phyloP scores from a whole-genome alignment of 2,888 invertebrate genomes.

The Ashinkailepas kermadecensis region DNA sequence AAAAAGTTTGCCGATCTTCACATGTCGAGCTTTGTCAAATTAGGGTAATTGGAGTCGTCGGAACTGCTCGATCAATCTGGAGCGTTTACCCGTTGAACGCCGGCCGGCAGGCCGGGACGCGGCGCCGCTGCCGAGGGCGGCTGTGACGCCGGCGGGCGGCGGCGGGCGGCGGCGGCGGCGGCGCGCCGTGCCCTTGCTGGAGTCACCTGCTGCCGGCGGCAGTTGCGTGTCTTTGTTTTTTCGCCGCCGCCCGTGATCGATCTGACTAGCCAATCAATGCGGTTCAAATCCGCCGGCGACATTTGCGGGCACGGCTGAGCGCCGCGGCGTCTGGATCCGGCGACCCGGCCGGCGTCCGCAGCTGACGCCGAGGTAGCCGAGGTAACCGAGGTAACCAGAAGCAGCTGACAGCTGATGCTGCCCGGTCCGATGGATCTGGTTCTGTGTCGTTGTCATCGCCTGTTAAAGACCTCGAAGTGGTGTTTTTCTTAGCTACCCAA shows the following conservation, averaged over 20 bases:
- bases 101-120: neutral
- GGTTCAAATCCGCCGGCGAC: neutral
- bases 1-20: constrained; percentile 16
- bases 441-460: no score
- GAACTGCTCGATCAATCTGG: neutral
- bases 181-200: neutral
- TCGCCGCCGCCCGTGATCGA: neutral
- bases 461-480: no score
- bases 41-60: constrained; percentile 6
- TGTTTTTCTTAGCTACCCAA: no score
- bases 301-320: neutral
- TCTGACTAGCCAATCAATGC: neutral
- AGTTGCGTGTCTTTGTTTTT: neutral
- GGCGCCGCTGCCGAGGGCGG: neutral
- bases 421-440: no score
- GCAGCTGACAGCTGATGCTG: no score
- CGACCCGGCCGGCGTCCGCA: neutral
- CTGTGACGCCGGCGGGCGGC: neutral
- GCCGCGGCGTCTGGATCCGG: neutral
- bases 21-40: constrained; percentile 5
- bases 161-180: no score
- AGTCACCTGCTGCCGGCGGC: neutral
- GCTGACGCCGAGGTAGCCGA: no score
- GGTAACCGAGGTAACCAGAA: no score
- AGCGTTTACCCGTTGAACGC: neutral